Evolutionary conservation across 2,113 vertebrate genomes (phyloP), one percentile per base, ranked within the genome.

Genomic region (Sylvilagus bachmani): DNA sequence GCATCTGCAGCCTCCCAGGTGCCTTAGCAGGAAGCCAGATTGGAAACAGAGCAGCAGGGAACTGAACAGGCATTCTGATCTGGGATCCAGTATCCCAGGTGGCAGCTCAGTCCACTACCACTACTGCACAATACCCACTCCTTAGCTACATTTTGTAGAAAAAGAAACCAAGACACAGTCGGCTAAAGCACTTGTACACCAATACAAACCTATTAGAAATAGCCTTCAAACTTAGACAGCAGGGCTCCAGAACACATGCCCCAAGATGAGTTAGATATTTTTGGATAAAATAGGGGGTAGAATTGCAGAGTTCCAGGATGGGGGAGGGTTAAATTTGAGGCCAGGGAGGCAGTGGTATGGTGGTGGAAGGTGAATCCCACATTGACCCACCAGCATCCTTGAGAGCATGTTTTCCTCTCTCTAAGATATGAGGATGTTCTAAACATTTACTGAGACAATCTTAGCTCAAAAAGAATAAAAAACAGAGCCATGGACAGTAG

Each of bases 401-500:
- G 33, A 84, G 53, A 67, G 90, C 51, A 11, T 67, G 10, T 49
- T 86, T 82, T 90, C 38, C 29, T 36, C 58, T 84, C 33, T 86
- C 13, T 75, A 88, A 90, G 77, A 74, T 80, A 25, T 70, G 51
- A 94, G 3, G 3, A n/a, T 89, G 33, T 17, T 67, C 51, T 81
- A 87, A 90, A 74, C 74, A 61, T 64, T 92, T 44, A 79, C 84
- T 70, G 89, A 92, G 10, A 82, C n/a, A 62, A 29, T 38, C 55
- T 93, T 44, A 94, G 66, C 49, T 87, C 49, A 95, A 51, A 85
- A 91, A 84, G 36, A 8, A 69, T 62, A 1, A 85, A 79, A 33
- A 85, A 31, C 17, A 27, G 67, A 79, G 29, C 51, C 80, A 17
- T 66, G 7, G 49, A 6, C 10, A 74, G 14, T 73, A 8, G 13